Evolutionary conservation across 2,888 invertebrate genomes (phyloP).

Genomic region (Antheraea assamensis): DNA sequence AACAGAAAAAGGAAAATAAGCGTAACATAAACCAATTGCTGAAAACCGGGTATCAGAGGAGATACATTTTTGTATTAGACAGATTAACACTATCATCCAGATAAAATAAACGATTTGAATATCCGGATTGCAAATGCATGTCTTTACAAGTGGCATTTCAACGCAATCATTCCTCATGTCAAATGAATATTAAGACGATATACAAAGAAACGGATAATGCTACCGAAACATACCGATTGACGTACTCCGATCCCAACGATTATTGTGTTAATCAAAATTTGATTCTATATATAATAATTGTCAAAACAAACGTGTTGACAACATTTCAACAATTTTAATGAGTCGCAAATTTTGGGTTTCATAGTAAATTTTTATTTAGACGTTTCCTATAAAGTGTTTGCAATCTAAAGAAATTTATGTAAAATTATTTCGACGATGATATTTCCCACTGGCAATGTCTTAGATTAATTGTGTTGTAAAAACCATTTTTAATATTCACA

Average conservation of each 20-base stretch:
- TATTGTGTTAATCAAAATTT: conserved; percentile 1
- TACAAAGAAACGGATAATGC: background rate
- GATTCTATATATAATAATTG: background rate
- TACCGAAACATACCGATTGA: background rate
- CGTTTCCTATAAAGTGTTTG: background rate
- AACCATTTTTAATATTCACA: no score
- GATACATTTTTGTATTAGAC: no score
- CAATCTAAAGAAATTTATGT: background rate
- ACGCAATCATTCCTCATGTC: background rate
- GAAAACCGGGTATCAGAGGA: no score
- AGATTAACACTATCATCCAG: no score
- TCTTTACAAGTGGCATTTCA: background rate
- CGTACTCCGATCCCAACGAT: background rate
- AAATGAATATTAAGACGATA: background rate
- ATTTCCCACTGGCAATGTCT: no score
- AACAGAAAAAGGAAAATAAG: no score
- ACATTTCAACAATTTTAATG: background rate
- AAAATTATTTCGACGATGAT: no score
- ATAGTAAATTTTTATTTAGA: background rate
- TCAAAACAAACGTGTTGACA: background rate
- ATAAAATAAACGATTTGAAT: no score
- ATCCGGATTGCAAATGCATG: background rate
- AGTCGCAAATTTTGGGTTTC: background rate
- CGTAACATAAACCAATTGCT: no score
- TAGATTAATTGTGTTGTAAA: no score